These are phyloP conservation scores for Saturnia pavonia DNA, from an alignment of 2,888 invertebrate species.

Conservation along the genomic window DNA sequence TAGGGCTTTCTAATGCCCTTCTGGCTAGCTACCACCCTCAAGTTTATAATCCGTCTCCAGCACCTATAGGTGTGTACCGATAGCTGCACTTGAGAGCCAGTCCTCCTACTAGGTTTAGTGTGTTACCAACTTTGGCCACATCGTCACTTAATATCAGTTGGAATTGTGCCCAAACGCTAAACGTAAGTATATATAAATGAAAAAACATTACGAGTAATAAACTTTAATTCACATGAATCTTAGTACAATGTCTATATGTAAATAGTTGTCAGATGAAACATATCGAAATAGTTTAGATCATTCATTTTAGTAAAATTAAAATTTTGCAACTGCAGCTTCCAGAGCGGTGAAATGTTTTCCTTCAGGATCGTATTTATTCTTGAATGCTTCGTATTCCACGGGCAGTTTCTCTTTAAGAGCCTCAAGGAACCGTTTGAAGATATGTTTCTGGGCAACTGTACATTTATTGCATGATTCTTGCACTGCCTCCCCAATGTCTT, in stretches of 20 bases:
- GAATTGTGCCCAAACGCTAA: too few relatives aligned
- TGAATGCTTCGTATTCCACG: slow-evolving; percentile 67
- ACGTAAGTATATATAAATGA: too few relatives aligned
- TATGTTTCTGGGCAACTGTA: slow-evolving; percentile 83
- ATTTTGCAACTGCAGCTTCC: slow-evolving; percentile 52
- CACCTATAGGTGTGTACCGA: too few relatives aligned
- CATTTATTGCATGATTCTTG: slow-evolving; percentile 84
- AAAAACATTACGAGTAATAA: too few relatives aligned
- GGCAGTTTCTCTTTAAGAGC: slow-evolving; percentile 75
- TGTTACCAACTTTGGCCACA: too few relatives aligned
- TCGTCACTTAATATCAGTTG: too few relatives aligned
- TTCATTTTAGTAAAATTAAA: slow-evolving; percentile 24
- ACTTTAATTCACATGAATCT: not conserved
- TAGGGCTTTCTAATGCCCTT: too few relatives aligned
- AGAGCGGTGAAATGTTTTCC: slow-evolving; percentile 79
- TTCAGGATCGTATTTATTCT: slow-evolving; percentile 82
- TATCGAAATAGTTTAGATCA: slow-evolving; percentile 5
- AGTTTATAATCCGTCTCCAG: too few relatives aligned
- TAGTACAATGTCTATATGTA: not conserved
- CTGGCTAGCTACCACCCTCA: too few relatives aligned
- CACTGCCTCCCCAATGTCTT: slow-evolving; percentile 84
- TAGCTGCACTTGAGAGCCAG: too few relatives aligned
- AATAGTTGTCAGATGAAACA: not conserved
- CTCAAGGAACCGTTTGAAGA: slow-evolving; percentile 81
- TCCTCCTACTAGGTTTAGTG: too few relatives aligned